Base-by-base conservation (phyloP, 2,797 vertebrate genomes). In the Ptychadena robeensis region DNA sequence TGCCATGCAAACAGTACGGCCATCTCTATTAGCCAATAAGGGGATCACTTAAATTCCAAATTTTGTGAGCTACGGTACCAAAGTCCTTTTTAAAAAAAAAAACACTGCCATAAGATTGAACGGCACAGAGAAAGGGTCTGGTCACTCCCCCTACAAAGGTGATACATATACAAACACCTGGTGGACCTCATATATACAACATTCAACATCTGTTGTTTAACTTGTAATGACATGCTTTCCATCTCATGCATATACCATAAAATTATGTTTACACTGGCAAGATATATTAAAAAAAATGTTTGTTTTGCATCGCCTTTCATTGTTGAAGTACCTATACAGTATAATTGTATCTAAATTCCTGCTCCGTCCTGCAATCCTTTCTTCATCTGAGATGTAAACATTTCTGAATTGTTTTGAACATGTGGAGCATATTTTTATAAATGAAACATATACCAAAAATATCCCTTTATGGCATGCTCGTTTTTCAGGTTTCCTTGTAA, bases 261-360 rank as follows among this genome's bases (percentile, higher is more conserved):
- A 78, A 78, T 67, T 78, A 40, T 67, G 75, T 67, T 78, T 78
- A 78, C 75, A 18, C 31, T 67, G 75, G 38, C n/a, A 25, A 67
- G 75, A 67, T 78, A 67, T 78, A 63, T 48, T 67, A 67, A 67
- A 67, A 67, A 78, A 78, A 78, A 48, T 67, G 75, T 78, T 67
- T 78, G 32, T 78, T 78, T 78, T 78, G 75, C 63, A 77, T 67
- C 48, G 63, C 61, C 32, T 67, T 66, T 77, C 74, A 66, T n/a
- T 40, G 61, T 66, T 78, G n/a, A 25, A 48, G 64, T 53, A 14
- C 38, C 30, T 25, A 78, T 14, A 67, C 32, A 61, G 59, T 61
- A 61, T 61, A 25, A 25, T 61, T 28, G 59, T 27, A 61, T 61
- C n/a, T 28, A 61, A 25, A 61, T 61, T 61, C 59, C 59, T 28